phyloP scores from a whole-genome alignment of 2,888 invertebrate species.

The Plusia festucae region DNA sequence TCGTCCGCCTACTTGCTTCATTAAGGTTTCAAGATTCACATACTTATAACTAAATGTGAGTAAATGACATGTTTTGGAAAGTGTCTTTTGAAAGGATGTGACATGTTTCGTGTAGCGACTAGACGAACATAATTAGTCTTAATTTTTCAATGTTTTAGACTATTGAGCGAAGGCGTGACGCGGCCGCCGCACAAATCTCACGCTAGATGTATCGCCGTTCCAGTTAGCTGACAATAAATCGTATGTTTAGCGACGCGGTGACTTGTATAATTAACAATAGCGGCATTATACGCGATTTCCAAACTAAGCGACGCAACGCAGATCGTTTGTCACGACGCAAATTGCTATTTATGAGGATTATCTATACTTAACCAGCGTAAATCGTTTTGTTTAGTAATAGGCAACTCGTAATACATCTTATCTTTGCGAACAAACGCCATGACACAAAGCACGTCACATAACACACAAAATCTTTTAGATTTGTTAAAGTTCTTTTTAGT shows the following conservation, averaged over 20 bases:
- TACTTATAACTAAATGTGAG: conserved; percentile 55
- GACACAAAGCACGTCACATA: neutral
- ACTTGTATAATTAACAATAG: conserved; percentile 88
- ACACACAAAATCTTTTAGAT: neutral
- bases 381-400: conserved; percentile 65
- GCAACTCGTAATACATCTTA: conserved; percentile 51
- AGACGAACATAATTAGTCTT: conserved; percentile 71
- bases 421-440: conserved; percentile 25
- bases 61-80: conserved; percentile 67
- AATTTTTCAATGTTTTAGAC: conserved; percentile 78
- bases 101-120: conserved; percentile 60
- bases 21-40: conserved; percentile 66
- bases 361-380: conserved; percentile 73
- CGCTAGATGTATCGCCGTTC: conserved; percentile 80
- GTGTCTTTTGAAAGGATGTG: conserved; percentile 67
- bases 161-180: conserved; percentile 70
- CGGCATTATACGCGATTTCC: conserved; percentile 87
- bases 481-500: neutral
- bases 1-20: conserved; percentile 65
- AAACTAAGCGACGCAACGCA: conserved; percentile 80
- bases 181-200: conserved; percentile 77
- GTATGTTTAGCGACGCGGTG: conserved; percentile 86
- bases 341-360: conserved; percentile 88
- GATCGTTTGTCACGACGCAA: conserved; percentile 87
- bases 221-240: conserved; percentile 86